phyloP scores from a whole-genome alignment of 2,888 invertebrate genomes.

The Drosophila cognata region DNA sequence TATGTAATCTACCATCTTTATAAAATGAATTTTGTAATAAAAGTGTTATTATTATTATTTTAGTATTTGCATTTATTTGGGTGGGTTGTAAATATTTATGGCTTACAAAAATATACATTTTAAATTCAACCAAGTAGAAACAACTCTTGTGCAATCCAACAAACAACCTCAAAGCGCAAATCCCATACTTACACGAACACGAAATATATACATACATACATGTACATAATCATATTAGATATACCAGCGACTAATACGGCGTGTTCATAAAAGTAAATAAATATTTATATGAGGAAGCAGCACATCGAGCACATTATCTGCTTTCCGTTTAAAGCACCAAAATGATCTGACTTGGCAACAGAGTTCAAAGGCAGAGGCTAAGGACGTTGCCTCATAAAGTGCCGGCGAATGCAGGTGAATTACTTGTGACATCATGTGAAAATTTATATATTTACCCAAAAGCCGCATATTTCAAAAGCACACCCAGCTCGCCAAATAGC shows the following conservation, averaged over 20 bases:
- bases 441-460: constrained; percentile 16
- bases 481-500: constrained; percentile 44
- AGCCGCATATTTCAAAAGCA: constrained; percentile 15
- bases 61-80: constrained; percentile 19
- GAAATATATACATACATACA: background rate
- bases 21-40: constrained; percentile 26
- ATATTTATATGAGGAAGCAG: constrained; percentile 10
- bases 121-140: constrained; percentile 38
- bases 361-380: constrained; percentile 15
- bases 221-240: background rate
- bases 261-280: constrained; percentile 1
- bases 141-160: constrained; percentile 1
- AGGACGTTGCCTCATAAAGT: background rate
- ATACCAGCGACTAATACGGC: background rate
- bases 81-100: constrained; percentile 40
- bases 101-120: constrained; percentile 19
- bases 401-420: constrained; percentile 12
- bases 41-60: constrained; percentile 35
- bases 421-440: constrained; percentile 28
- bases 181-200: background rate
- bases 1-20: constrained; percentile 30
- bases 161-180: constrained; percentile 35
- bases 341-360: background rate
- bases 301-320: constrained; percentile 2
- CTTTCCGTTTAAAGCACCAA: constrained; percentile 16